Evolutionary conservation across 2,888 invertebrate species (phyloP), one percentile per base, ranked within the genome.

Genomic region (Troides aeacus): DNA sequence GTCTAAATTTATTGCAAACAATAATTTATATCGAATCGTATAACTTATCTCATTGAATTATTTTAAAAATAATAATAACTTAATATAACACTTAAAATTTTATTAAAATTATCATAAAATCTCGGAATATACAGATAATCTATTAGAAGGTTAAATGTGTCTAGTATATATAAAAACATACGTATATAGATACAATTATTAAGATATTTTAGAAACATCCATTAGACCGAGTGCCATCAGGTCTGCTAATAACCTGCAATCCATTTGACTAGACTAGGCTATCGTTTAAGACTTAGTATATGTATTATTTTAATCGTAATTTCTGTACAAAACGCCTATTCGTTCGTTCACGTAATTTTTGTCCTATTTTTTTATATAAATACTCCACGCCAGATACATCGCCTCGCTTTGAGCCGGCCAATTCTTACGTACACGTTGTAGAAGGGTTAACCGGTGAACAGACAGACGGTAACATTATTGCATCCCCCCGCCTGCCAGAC

Each of bases 271-370:
- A 88, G 78, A 83, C 84, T 89, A 89, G 81, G 79, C 81, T 87
- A 87, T 82, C 79, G 76, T 83, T 85, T 85, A 88, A 82, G 81
- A 86, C 85, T 86, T 87, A 78, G 62, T 66, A 74, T 82, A 84
- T 7, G 21, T 64, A 66, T 66, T 62, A 62, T 58, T 81, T 84
- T 86, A 85, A 81, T 85, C 84, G 80, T 85, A 84, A 85, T 88
- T 79, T 89, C 91, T 92, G 92, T 92, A 92, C 92, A 92, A 91
- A 91, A 90, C 87, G 88, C 86, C 88, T 89, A 87, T 76, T 82
- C 84, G 81, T 76, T 83, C 84, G 81, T 81, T 84, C 85, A 84
- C 88, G 88, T 88, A 87, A 88, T 90, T 91, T 7, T 85, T 21
- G 21, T 84, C 85, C 88, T 90, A 90, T 83, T 81, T 82, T 30